phyloP scores from a whole-genome alignment of 1,140 invertebrate genomes.

The Hyphantria cunea region DNA sequence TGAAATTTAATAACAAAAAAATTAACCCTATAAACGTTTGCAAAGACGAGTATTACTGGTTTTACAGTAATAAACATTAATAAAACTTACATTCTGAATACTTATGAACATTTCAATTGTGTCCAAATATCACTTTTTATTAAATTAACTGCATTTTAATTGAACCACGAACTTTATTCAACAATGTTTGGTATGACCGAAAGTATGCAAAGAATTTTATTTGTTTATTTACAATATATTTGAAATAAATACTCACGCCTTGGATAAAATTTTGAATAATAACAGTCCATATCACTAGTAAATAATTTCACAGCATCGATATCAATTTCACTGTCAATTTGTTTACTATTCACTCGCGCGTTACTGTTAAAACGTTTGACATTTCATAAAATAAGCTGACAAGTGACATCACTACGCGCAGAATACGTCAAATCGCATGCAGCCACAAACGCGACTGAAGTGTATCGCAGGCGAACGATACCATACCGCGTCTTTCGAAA shows the following conservation, averaged over 20 bases:
- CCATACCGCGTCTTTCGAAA: constrained; percentile 82
- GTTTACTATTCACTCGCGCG: constrained; percentile 77
- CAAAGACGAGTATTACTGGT: too few species aligned
- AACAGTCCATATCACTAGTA: constrained; percentile 79
- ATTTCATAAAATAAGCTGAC: constrained; percentile 80
- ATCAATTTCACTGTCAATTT: constrained; percentile 73
- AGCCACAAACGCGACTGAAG: constrained; percentile 80
- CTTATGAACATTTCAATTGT: too few species aligned
- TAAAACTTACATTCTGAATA: too few species aligned
- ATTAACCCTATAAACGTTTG: too few species aligned
- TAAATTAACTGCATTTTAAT: constrained; percentile 1
- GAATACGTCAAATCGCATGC: constrained; percentile 81
- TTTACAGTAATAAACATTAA: too few species aligned
- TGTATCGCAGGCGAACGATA: constrained; percentile 78
- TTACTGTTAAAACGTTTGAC: constrained; percentile 75
- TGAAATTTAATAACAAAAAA: too few species aligned
- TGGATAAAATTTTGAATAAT: constrained; percentile 80
- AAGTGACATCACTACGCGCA: constrained; percentile 78
- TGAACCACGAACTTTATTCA: constrained; percentile 17
- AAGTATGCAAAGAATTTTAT: constrained; percentile 72
- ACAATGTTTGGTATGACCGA: constrained; percentile 34
- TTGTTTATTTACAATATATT: constrained; percentile 64
- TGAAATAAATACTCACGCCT: constrained; percentile 78
- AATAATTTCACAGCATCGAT: constrained; percentile 73
- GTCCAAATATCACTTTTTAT: too few species aligned